Conservation (phyloP, 2,113 vertebrate genomes). For the Solea senegalensis region DNA sequence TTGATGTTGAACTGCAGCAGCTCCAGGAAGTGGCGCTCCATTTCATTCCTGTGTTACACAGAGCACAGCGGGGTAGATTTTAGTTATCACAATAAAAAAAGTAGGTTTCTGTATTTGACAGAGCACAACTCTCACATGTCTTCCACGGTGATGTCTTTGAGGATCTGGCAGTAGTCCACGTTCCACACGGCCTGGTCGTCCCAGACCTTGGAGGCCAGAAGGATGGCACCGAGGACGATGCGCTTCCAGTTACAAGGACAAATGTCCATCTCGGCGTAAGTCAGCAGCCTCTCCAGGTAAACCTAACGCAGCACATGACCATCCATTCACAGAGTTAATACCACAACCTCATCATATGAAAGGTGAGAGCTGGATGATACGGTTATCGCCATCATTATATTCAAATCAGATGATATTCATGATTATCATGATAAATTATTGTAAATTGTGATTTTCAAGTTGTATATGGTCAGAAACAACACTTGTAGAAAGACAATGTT, state of each 20-base stretch:
- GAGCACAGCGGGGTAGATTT: neutral
- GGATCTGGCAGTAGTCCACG: constrained; percentile 98
- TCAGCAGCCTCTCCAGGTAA: constrained; percentile 96
- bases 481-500: too few relatives aligned
- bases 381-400: too few relatives aligned
- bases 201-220: constrained; percentile 98
- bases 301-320: constrained; percentile 79
- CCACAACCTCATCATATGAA: too few relatives aligned
- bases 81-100: neutral
- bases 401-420: too few relatives aligned
- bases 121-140: constrained; percentile 84
- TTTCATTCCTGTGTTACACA: constrained; percentile 88
- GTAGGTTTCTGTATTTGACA: neutral
- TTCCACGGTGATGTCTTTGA: constrained; percentile 93
- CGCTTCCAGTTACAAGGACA: constrained; percentile 98
- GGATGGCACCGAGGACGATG: constrained; percentile 94
- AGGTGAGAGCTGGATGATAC: too few relatives aligned
- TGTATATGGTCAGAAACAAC: too few relatives aligned
- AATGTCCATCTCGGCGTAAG: constrained; percentile 98
- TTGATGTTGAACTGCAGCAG: constrained; percentile 99
- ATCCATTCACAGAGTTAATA: neutral
- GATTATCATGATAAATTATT: too few relatives aligned
- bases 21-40: constrained; percentile 98
- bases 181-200: constrained; percentile 99
- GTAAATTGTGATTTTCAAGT: too few relatives aligned